Percentiles rank a stretch among this genome's conserved stretches.
Evolutionary conservation across 2,888 invertebrate species (phyloP).

Genomic region (Caenorhabditis sp.): DNA sequence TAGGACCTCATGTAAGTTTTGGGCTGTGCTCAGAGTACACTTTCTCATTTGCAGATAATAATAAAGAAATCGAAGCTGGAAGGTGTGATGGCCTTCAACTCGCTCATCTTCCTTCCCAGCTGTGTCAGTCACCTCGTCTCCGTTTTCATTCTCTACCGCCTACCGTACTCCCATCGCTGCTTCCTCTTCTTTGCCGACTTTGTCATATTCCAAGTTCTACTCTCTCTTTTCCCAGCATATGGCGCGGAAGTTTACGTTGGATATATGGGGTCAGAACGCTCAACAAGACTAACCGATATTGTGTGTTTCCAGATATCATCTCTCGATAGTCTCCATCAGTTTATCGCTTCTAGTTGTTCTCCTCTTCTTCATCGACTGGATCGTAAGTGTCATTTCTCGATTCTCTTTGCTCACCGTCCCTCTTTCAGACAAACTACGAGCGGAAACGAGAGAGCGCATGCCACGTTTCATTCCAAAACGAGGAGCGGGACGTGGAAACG

Average conservation of each 20-base stretch:
- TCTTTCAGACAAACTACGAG: slow-evolving; percentile 78
- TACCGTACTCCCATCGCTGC: slow-evolving; percentile 76
- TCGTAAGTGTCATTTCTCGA: slow-evolving; percentile 62
- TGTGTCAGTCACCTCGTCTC: slow-evolving; percentile 76
- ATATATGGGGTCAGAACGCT: slow-evolving; percentile 46
- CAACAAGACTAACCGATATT: background rate
- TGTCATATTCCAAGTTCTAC: slow-evolving; percentile 72
- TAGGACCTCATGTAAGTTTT: slow-evolving; percentile 76
- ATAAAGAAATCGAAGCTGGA: slow-evolving; percentile 61
- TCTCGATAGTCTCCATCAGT: slow-evolving; percentile 75
- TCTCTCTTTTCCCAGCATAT: slow-evolving; percentile 73
- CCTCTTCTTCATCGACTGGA: slow-evolving; percentile 77
- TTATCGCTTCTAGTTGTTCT: slow-evolving; percentile 74
- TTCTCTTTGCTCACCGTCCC: background rate
- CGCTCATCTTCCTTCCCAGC: slow-evolving; percentile 77
- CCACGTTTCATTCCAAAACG: slow-evolving; percentile 90
- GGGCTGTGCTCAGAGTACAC: background rate
- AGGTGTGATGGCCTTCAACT: slow-evolving; percentile 65
- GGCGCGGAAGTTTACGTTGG: slow-evolving; percentile 61
- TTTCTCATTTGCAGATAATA: slow-evolving; percentile 54
- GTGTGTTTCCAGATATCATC: slow-evolving; percentile 72
- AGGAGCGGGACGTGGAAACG: slow-evolving; percentile 95
- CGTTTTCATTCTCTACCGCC: slow-evolving; percentile 75
- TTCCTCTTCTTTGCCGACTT: slow-evolving; percentile 73
- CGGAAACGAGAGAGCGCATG: slow-evolving; percentile 90